Evolutionary conservation across 2,888 invertebrate species (phyloP).

Genomic region (Odontothrips loti): DNA sequence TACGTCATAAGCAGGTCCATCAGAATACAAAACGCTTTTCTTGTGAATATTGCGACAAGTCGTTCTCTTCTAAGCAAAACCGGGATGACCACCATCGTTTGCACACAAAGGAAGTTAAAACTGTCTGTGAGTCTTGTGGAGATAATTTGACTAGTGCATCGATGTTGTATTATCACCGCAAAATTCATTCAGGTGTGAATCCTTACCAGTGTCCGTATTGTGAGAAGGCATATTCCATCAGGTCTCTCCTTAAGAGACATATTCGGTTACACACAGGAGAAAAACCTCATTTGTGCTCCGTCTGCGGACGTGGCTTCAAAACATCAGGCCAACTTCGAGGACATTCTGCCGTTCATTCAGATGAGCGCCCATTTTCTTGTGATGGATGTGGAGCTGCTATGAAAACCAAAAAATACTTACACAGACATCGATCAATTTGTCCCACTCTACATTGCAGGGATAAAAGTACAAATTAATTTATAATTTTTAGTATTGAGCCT

Average conservation of each 20-base stretch:
- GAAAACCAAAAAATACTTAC: neutral
- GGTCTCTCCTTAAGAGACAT: neutral
- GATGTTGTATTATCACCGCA: conserved; percentile 1
- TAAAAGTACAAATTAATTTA: neutral
- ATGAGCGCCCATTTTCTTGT: neutral
- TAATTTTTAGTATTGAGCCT: too few relatives aligned
- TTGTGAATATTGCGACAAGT: neutral
- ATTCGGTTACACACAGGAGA: neutral
- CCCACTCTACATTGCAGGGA: neutral
- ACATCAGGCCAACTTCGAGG: neutral
- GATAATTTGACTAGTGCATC: neutral
- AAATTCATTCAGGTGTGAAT: neutral
- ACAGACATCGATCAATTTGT: neutral
- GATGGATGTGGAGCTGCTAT: neutral
- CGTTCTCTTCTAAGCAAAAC: conserved; percentile 1
- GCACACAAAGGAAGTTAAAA: neutral
- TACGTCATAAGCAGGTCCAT: neutral
- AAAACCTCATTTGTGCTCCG: neutral
- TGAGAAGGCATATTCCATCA: neutral
- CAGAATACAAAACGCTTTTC: neutral
- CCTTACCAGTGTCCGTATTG: conserved; percentile 13
- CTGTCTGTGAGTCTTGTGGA: conserved; percentile 14
- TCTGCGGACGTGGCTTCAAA: neutral
- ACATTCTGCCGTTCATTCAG: neutral
- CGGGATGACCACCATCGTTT: neutral